Evolutionary conservation across 2,113 vertebrate species (phyloP).

Genomic region (Lycocorax pyrrhopterus): DNA sequence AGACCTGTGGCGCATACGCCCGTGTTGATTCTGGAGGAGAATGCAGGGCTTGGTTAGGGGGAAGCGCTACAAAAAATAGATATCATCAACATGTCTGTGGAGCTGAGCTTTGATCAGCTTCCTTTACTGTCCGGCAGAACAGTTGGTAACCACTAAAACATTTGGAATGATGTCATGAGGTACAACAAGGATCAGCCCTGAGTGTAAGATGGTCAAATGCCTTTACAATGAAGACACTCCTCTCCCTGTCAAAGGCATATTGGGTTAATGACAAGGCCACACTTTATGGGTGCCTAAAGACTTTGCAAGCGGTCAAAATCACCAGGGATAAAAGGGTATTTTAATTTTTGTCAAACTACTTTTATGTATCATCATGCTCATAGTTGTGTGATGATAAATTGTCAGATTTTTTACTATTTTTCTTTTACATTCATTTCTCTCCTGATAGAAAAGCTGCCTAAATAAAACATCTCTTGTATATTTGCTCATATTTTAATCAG

Average conservation of each 20-base stretch:
- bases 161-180: conserved; percentile 19
- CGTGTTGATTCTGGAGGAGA: not conserved
- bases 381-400: not conserved
- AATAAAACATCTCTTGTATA: not conserved
- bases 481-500: not conserved
- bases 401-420: not conserved
- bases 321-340: not conserved
- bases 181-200: not conserved
- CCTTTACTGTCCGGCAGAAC: conserved; percentile 2
- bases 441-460: not conserved
- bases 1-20: not conserved
- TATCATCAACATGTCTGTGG: not conserved
- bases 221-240: conserved; percentile 19
- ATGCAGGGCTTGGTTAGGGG: not conserved
- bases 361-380: not conserved
- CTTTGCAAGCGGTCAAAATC: conserved; percentile 1
- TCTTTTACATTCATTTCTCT: not conserved
- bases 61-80: not conserved
- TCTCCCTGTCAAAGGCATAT: not conserved
- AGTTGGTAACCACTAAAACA: conserved; percentile 32
- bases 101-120: conserved; percentile 37
- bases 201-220: not conserved
- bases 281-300: not conserved
- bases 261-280: not conserved
- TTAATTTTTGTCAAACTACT: not conserved